Conservation (phyloP, 2,797 vertebrate species). For the Mormyrops attenuatus region DNA sequence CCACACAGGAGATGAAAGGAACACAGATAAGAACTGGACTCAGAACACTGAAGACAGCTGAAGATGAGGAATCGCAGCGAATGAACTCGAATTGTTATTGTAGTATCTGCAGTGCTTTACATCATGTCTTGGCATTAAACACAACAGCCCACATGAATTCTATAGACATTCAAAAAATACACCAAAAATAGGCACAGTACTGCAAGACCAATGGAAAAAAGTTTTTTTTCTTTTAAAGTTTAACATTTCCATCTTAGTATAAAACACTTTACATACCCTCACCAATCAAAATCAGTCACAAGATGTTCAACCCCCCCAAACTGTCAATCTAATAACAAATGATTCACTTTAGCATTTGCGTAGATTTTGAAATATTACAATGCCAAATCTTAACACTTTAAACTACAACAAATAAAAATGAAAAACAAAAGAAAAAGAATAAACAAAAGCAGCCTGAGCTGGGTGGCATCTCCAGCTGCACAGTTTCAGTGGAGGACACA, state of each 20-base stretch:
- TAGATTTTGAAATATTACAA: constrained; percentile 64
- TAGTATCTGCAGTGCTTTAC: background rate
- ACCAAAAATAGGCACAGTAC: constrained; percentile 29
- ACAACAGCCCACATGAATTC: background rate
- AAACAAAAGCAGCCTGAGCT: constrained; percentile 64
- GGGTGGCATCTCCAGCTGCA: constrained; percentile 41
- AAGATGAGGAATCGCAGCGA: background rate
- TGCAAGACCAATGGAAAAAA: constrained; percentile 60
- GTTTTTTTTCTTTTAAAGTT: constrained; percentile 80
- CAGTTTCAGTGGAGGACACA: constrained; percentile 59
- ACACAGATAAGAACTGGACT: background rate
- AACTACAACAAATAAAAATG: constrained; percentile 63
- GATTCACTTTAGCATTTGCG: constrained; percentile 60
- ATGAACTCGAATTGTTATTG: background rate
- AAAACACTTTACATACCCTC: constrained; percentile 81
- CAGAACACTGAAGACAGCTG: background rate
- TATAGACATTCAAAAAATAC: constrained; percentile 14
- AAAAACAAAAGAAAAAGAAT: constrained; percentile 1
- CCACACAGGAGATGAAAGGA: background rate
- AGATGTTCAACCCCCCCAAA: constrained; percentile 55
- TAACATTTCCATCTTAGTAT: constrained; percentile 88
- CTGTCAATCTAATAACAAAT: constrained; percentile 75
- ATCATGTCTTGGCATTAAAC: background rate
- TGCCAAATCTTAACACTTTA: constrained; percentile 67
- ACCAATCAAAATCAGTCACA: constrained; percentile 76